Conservation (phyloP, 2,888 invertebrate genomes). For the Sisyra nigra region DNA sequence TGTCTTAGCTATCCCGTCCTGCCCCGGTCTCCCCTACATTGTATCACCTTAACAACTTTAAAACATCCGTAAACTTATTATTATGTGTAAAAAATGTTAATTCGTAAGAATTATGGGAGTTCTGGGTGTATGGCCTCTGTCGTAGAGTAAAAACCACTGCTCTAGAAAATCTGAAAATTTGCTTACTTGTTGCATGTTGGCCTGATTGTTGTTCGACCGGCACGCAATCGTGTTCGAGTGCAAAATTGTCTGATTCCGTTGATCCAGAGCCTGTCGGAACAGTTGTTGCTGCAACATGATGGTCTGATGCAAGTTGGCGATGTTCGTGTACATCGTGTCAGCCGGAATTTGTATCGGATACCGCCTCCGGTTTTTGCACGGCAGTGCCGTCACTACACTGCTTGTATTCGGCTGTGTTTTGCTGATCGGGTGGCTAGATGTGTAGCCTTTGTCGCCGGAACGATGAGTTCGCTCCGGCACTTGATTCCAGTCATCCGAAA, state of each 20-base stretch:
- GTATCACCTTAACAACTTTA: no score
- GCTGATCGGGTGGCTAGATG: no score
- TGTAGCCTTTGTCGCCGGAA: no score
- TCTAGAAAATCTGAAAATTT: no score
- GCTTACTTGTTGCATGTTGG: conserved; percentile 36
- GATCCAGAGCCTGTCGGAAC: conserved; percentile 33
- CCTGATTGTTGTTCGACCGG: conserved; percentile 26
- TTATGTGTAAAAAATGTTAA: no score
- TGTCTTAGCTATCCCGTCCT: no score
- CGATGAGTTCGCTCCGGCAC: conserved; percentile 15
- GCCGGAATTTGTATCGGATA: conserved; percentile 24
- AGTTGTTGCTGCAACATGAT: conserved; percentile 51
- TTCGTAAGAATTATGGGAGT: no score
- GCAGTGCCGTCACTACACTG: neutral
- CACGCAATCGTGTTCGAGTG: conserved; percentile 16
- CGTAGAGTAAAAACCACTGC: no score
- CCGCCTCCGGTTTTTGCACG: neutral
- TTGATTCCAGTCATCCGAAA: conserved; percentile 9
- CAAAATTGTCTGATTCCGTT: conserved; percentile 29
- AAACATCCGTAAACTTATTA: no score
- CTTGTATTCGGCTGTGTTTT: no score
- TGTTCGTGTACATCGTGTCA: conserved; percentile 54
- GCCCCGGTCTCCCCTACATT: no score
- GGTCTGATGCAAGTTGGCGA: conserved; percentile 49
- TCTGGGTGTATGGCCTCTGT: no score